Conservation (phyloP, 2,113 vertebrate species). For the Gasterosteus nipponicus region DNA sequence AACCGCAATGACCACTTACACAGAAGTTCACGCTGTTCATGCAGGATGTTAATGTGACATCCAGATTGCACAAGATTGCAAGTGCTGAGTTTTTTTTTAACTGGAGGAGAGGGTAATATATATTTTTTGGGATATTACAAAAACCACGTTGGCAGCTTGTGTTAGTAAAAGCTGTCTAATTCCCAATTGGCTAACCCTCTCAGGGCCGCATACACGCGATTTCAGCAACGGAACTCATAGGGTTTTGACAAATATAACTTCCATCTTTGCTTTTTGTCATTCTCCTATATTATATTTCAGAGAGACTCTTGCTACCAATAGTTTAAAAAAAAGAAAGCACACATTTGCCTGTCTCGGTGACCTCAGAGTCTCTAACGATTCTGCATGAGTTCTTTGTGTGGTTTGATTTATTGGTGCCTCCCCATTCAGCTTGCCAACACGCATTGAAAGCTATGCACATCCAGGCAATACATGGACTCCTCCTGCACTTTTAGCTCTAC, state of each 20-base stretch:
- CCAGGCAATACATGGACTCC: background rate
- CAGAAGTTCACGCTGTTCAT: conserved; percentile 24
- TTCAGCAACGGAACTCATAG: conserved; percentile 1
- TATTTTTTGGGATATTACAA: conserved; percentile 54
- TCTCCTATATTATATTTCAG: background rate
- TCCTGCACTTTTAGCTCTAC: conserved; percentile 11
- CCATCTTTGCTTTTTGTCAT: background rate
- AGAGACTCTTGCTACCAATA: background rate
- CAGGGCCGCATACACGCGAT: background rate
- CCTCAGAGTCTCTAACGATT: conserved; percentile 16
- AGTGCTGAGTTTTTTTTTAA: conserved; percentile 17
- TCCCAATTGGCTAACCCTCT: conserved; percentile 6
- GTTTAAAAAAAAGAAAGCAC: conserved; percentile 5
- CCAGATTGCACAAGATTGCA: conserved; percentile 74
- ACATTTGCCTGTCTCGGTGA: conserved; percentile 11
- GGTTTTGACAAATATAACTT: background rate
- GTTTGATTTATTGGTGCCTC: conserved; percentile 37
- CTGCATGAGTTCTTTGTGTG: conserved; percentile 26
- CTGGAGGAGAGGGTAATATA: conserved; percentile 31
- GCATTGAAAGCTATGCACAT: conserved; percentile 42
- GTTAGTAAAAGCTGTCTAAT: conserved; percentile 38
- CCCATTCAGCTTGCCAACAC: conserved; percentile 33
- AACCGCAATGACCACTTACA: conserved; percentile 54
- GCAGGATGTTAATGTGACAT: conserved; percentile 64
- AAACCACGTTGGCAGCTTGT: conserved; percentile 33